Percentiles rank a stretch among this genome's conserved stretches.
Evolutionary conservation across 1,140 invertebrate species (phyloP).

Genomic region (Camponotus pennsylvanicus): DNA sequence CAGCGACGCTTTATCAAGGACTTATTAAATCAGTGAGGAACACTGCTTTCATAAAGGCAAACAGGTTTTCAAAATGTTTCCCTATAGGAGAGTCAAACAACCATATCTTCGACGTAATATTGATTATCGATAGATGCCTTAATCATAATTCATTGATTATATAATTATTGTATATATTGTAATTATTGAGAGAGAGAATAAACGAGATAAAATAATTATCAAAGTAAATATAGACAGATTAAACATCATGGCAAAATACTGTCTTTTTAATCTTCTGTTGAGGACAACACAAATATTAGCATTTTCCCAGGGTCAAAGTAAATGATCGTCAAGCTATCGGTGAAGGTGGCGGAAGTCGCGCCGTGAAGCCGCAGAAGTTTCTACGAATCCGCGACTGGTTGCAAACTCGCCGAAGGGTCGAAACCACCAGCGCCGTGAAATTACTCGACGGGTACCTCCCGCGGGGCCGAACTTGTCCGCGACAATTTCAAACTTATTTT

Average conservation of each 20-base stretch:
- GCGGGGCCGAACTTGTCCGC: constrained; percentile 85
- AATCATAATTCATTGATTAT: not conserved
- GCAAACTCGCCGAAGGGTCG: constrained; percentile 81
- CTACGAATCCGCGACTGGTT: constrained; percentile 70
- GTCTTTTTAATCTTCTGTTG: not conserved
- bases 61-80: too few species aligned
- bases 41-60: not conserved
- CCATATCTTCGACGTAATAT: too few species aligned
- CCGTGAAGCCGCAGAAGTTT: constrained; percentile 57
- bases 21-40: not conserved
- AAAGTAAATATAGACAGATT: not conserved
- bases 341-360: constrained; percentile 52
- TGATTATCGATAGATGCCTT: not conserved
- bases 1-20: constrained; percentile 34
- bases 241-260: not conserved
- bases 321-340: constrained; percentile 38
- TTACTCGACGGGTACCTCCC: constrained; percentile 85
- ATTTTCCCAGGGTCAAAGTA: not conserved
- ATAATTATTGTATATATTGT: too few species aligned
- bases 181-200: too few species aligned
- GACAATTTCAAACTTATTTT: constrained; percentile 87
- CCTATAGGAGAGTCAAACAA: not conserved
- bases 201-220: not conserved
- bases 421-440: constrained; percentile 84
- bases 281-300: not conserved